phyloP scores from a whole-genome alignment of 2,113 vertebrate species.

The Strix uralensis region DNA sequence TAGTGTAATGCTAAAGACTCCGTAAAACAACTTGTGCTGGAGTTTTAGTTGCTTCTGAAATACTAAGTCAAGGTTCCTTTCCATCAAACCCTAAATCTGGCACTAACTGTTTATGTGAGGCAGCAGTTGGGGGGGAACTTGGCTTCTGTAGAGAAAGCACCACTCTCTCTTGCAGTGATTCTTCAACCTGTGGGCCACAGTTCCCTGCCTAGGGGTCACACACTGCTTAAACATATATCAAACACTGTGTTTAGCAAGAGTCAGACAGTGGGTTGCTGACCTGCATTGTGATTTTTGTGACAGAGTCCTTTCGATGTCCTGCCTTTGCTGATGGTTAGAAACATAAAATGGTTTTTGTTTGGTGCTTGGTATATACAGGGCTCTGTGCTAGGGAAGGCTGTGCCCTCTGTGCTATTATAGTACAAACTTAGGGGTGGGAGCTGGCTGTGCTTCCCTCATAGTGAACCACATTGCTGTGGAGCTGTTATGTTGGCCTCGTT shows the following conservation, averaged over 20 bases:
- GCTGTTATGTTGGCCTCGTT: neutral
- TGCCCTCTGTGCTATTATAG: accelerated
- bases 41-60: neutral
- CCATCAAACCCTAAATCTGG: neutral
- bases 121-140: too few species aligned
- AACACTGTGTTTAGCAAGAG: neutral
- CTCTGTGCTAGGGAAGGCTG: neutral
- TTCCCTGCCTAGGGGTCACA: neutral
- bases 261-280: neutral
- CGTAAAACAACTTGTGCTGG: neutral
- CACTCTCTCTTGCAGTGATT: accelerated
- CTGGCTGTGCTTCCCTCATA: accelerated
- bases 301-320: neutral
- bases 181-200: neutral
- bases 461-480: accelerated
- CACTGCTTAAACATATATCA: accelerated
- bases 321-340: neutral
- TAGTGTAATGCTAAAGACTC: neutral
- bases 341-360: neutral
- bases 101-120: neutral
- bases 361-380: neutral
- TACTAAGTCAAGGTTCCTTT: neutral
- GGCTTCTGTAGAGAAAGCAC: neutral
- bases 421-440: neutral
- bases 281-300: neutral